Evolutionary conservation across 1,140 invertebrate species (phyloP), one percentile per base, ranked within the genome.

Genomic region (Pogonomyrmex californicus): DNA sequence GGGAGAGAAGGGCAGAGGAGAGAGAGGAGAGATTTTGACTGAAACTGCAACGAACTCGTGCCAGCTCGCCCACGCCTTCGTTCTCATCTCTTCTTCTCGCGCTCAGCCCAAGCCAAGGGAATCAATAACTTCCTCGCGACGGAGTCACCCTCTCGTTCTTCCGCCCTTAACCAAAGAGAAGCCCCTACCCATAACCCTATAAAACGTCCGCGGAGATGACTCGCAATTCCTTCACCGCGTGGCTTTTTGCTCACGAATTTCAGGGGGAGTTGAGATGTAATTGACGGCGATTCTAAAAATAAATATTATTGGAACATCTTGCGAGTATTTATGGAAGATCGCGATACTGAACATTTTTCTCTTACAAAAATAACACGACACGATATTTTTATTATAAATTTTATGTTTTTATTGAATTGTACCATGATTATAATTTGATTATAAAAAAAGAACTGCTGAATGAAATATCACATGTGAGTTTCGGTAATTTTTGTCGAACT

Each of bases 81-180:
- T 76, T 85, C 86, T 91, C 86, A 63, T 88, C 91, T 88, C 88
- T 86, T 91, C 91, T 86, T 86, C 85, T 87, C 76, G 65, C 78
- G 85, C 79, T 85, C 83, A 75, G 83, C 56, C 83, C 90, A 78
- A 92, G 85, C 89, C 88, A 86, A 87, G 92, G 92, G 93, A 94
- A 94, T 94, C 93, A 94, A 94, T 94, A 94, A 94, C 93, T 94
- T 83, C 88, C 93, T 93, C 87, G 91, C 91, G 85, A 91, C 88
- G 86, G 90, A 92, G 91, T 88, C 90, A 90, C 90, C 88, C 88
- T 82, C 90, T 88, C 87, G 86, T 91, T 91, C 89, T 91, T 88
- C 86, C 86, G 77, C 87, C 89, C 89, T 85, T 91, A 89, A 91
- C 89, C 90, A 82, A 91, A 88, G 85, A 87, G 86, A 49, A 73